These are phyloP conservation scores for Fulmarus glacialis DNA, from an alignment of 2,113 vertebrate genomes.

Conservation along the genomic window DNA sequence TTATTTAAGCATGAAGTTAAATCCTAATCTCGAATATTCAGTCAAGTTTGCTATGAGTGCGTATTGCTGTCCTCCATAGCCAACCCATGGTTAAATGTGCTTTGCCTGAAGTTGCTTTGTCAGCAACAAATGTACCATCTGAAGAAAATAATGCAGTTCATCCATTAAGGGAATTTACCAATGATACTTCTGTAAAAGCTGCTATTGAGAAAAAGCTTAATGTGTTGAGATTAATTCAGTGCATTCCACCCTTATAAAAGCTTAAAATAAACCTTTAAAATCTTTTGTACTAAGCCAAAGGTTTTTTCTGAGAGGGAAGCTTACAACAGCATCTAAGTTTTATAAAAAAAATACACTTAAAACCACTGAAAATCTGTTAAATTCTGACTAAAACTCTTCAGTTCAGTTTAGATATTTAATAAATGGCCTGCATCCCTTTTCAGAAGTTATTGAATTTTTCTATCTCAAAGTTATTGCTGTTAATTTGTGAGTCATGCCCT, in stretches of 20 bases:
- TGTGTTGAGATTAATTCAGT: slow-evolving; percentile 9
- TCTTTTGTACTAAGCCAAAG: not conserved
- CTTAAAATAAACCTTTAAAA: slow-evolving; percentile 14
- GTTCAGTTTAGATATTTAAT: not conserved
- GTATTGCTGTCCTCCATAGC: not conserved
- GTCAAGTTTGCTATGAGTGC: not conserved
- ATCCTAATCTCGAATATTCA: not conserved
- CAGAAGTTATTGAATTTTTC: not conserved
- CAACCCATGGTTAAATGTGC: not conserved
- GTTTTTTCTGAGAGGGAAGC: not conserved
- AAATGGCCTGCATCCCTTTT: not conserved
- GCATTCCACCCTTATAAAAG: not conserved
- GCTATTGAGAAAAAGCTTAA: not conserved
- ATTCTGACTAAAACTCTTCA: not conserved
- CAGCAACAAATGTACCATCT: not conserved
- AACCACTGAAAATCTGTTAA: not conserved
- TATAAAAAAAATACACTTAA: not conserved
- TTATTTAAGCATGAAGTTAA: not conserved
- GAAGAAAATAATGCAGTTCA: not conserved
- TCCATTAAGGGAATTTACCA: not conserved
- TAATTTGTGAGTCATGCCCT: not conserved
- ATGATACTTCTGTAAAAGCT: not conserved
- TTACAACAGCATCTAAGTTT: not conserved
- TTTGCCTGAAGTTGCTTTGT: not conserved
- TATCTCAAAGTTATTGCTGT: not conserved